A percentile compares a stretch with the other conserved stretches of the same genome.
phyloP scores from a whole-genome alignment of 2,113 vertebrate genomes.

The Microtus oregoni region DNA sequence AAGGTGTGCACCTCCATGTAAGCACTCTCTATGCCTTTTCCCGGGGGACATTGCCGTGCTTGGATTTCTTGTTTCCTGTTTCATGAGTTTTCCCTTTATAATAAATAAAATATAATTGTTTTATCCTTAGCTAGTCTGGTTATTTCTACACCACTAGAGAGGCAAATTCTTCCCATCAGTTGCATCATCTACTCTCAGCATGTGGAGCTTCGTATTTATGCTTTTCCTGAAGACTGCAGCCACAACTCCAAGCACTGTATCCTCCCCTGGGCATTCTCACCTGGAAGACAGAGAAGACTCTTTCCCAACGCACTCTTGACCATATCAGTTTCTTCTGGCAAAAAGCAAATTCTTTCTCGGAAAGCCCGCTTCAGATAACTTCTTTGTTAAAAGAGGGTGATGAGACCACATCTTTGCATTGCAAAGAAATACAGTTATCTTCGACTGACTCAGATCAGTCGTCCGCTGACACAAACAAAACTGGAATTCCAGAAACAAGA shows the following conservation, averaged over 20 bases:
- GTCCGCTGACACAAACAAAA: background rate
- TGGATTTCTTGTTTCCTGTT: no score
- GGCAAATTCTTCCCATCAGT: background rate
- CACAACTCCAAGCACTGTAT: background rate
- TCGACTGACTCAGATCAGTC: background rate
- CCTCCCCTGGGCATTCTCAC: background rate
- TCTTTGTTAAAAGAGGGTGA: background rate
- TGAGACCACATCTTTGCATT: background rate
- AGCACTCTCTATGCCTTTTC: no score
- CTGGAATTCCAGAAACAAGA: background rate
- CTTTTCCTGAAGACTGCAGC: background rate
- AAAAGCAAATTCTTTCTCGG: conserved; percentile 1
- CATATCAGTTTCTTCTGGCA: background rate
- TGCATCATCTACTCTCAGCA: background rate
- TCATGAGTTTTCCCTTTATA: no score
- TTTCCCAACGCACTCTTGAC: background rate
- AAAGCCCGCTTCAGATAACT: background rate
- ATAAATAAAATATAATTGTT: no score
- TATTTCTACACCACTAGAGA: background rate
- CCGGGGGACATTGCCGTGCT: no score
- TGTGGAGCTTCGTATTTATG: background rate
- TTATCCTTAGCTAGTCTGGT: no score
- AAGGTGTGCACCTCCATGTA: no score
- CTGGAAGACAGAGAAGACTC: background rate
- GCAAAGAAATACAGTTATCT: conserved; percentile 15